These are phyloP conservation scores for Sympetrum striolatum DNA, from an alignment of 2,888 invertebrate species.

Conservation along the genomic window DNA sequence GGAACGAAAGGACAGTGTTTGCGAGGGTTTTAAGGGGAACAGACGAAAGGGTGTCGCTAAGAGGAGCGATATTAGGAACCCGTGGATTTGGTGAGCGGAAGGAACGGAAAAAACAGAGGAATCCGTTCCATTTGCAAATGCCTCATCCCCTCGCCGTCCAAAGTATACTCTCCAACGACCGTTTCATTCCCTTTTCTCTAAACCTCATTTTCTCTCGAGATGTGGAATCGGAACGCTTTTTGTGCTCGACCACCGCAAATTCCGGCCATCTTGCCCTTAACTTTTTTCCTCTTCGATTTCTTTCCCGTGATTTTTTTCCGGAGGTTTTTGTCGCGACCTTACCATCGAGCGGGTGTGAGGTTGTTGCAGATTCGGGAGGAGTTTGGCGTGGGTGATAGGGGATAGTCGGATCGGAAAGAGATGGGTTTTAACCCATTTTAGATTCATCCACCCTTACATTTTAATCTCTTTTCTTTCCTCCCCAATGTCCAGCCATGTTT, in stretches of 20 bases:
- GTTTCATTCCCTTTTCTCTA: background rate
- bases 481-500: background rate
- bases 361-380: background rate
- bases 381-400: background rate
- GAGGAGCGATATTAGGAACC: conserved; percentile 33
- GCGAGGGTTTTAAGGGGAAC: background rate
- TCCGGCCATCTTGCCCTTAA: background rate
- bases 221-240: background rate
- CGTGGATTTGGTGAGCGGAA: conserved; percentile 30
- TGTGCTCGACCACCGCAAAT: background rate
- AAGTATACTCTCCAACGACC: background rate
- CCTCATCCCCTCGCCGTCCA: background rate
- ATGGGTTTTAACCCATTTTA: background rate
- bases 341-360: background rate
- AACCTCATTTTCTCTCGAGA: background rate
- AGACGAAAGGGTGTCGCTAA: conserved; percentile 20
- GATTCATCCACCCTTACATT: background rate
- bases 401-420: background rate
- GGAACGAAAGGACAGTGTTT: conserved; percentile 20
- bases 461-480: background rate
- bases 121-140: conserved; percentile 36
- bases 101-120: conserved; percentile 2
- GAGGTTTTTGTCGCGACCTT: background rate
- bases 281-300: background rate
- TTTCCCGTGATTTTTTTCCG: background rate